Evolutionary conservation across 2,797 vertebrate species (phyloP).

Genomic region (Gymnothorax reevesii): DNA sequence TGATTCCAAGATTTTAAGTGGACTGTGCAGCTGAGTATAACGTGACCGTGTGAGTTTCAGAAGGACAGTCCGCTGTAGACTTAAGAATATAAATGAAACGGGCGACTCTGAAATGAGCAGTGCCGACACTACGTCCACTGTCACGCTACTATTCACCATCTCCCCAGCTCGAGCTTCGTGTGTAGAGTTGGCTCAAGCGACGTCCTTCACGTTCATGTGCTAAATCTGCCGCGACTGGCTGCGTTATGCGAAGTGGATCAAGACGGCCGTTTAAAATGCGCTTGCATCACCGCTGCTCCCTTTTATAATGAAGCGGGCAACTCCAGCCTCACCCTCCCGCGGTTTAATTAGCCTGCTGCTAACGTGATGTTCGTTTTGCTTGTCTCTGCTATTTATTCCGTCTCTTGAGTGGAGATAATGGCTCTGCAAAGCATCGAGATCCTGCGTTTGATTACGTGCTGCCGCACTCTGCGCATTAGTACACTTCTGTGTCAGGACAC

Average conservation of each 20-base stretch:
- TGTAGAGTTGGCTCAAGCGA: too few relatives aligned
- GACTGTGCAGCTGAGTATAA: too few relatives aligned
- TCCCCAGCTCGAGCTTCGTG: too few relatives aligned
- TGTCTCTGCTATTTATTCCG: constrained; percentile 32
- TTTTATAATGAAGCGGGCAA: constrained; percentile 38
- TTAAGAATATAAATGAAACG: too few relatives aligned
- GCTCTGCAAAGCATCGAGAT: constrained; percentile 12
- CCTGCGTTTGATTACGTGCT: constrained; percentile 38
- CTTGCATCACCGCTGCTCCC: neutral
- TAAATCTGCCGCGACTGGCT: too few relatives aligned
- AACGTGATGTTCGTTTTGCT: constrained; percentile 29
- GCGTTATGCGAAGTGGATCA: neutral
- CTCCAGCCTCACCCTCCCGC: constrained; percentile 36
- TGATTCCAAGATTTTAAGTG: neutral
- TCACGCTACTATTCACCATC: too few relatives aligned
- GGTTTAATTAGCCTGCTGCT: constrained; percentile 50
- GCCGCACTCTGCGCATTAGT: neutral
- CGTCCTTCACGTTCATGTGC: too few relatives aligned
- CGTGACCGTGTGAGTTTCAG: too few relatives aligned
- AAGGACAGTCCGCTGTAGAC: too few relatives aligned
- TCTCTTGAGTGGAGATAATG: constrained; percentile 40
- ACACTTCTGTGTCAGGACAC: neutral
- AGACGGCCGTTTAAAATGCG: constrained; percentile 30
- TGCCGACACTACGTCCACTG: too few relatives aligned
- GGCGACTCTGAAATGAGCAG: neutral